A percentile compares a stretch with the other conserved stretches of the same genome.
These are phyloP conservation scores for Drosophila sucinea DNA, from an alignment of 1,140 invertebrate genomes.

Conservation along the genomic window DNA sequence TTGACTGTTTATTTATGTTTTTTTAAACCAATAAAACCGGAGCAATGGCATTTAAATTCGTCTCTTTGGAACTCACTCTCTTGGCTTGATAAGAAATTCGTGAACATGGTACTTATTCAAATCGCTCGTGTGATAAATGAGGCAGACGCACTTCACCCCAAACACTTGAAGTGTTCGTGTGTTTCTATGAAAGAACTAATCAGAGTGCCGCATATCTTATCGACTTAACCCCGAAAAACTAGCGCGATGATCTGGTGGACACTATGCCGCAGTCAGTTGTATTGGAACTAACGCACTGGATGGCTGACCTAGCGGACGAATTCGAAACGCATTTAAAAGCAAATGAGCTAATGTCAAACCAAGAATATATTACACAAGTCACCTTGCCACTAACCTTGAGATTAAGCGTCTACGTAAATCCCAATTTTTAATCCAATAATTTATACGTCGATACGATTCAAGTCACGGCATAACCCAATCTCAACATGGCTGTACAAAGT, in stretches of 20 bases:
- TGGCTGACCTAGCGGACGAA: conserved; percentile 31
- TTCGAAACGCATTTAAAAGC: neutral
- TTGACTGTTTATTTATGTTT: conserved; percentile 14
- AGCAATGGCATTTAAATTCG: conserved; percentile 1
- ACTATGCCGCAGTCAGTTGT: conserved; percentile 28
- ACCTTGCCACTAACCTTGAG: neutral
- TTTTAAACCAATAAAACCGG: conserved; percentile 25
- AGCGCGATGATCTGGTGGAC: neutral
- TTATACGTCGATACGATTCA: conserved; percentile 9
- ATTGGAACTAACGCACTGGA: conserved; percentile 16
- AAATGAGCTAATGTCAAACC: neutral
- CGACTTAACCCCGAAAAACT: neutral
- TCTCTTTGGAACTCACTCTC: neutral
- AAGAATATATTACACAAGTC: neutral
- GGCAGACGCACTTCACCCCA: conserved; percentile 34
- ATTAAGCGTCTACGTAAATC: neutral
- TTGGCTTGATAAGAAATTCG: conserved; percentile 25
- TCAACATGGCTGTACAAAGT: conserved; percentile 87
- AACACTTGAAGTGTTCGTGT: conserved; percentile 16
- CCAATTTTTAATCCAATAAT: conserved; percentile 1
- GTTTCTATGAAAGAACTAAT: neutral
- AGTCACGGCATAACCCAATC: conserved; percentile 26
- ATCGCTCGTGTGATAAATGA: conserved; percentile 39
- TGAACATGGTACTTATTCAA: conserved; percentile 16
- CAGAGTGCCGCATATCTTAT: conserved; percentile 5